Evolutionary conservation across 2,888 invertebrate genomes (phyloP).

Genomic region (Thysanoteuthis rhombus): DNA sequence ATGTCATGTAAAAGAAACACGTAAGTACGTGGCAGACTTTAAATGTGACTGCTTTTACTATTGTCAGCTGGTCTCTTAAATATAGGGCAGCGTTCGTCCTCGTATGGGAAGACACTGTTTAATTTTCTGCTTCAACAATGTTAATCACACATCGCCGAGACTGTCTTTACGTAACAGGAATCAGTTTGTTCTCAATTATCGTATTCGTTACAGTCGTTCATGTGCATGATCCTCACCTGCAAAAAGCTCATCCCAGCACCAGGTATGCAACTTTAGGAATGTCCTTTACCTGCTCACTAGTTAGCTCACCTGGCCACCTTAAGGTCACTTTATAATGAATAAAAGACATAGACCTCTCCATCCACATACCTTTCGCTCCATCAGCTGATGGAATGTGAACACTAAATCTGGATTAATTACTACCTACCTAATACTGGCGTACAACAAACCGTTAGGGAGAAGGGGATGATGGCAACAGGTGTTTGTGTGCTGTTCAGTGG

Average conservation of each 20-base stretch:
- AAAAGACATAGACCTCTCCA: neutral
- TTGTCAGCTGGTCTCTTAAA: neutral
- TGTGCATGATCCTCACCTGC: neutral
- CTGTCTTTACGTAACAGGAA: slow-evolving; percentile 12
- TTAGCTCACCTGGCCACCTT: neutral
- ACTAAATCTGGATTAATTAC: slow-evolving; percentile 30
- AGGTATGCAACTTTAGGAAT: neutral
- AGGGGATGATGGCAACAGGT: neutral
- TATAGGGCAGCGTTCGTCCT: neutral
- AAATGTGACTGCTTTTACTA: neutral
- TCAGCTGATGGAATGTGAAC: neutral
- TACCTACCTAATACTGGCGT: slow-evolving; percentile 14
- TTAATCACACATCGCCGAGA: neutral
- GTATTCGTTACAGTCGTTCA: neutral
- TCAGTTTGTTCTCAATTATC: neutral
- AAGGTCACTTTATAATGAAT: neutral
- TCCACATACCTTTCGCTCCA: neutral
- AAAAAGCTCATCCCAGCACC: neutral
- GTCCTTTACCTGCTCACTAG: neutral
- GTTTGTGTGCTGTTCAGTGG: neutral
- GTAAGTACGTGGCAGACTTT: neutral
- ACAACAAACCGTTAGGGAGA: neutral
- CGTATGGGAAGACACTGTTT: neutral
- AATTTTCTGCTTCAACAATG: slow-evolving; percentile 12
- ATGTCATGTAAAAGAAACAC: no score